Conservation (phyloP, 2,797 vertebrate genomes). For the Babyrousa celebensis region DNA sequence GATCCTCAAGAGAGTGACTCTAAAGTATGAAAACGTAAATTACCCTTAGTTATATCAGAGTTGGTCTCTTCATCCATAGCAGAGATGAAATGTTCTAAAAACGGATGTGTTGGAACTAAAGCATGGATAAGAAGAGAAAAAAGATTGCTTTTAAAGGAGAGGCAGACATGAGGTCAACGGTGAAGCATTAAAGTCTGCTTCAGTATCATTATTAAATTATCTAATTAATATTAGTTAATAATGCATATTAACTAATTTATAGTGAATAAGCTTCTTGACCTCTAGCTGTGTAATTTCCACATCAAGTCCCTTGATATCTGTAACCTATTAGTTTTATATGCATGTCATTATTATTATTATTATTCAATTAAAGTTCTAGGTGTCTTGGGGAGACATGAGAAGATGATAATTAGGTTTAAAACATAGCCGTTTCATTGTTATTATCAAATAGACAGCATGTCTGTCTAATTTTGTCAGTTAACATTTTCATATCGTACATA, state of each 20-base stretch:
- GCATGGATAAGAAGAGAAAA: background rate
- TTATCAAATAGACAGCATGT: conserved; percentile 34
- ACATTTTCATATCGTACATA: conserved; percentile 28
- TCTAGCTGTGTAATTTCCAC: conserved; percentile 74
- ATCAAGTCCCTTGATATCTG: conserved; percentile 75
- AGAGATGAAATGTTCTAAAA: background rate
- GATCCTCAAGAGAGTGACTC: conserved; percentile 61
- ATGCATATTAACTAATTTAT: conserved; percentile 76
- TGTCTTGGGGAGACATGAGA: conserved; percentile 60
- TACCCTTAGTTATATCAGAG: conserved; percentile 38
- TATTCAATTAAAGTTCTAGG: conserved; percentile 77
- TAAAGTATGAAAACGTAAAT: conserved; percentile 57
- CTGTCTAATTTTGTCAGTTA: conserved; percentile 73
- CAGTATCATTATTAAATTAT: conserved; percentile 75
- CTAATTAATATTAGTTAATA: conserved; percentile 81
- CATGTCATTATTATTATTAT: conserved; percentile 79
- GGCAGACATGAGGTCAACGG: background rate
- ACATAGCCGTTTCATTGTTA: conserved; percentile 55
- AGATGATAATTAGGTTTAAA: conserved; percentile 75
- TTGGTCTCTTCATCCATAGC: background rate
- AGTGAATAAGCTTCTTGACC: conserved; percentile 72
- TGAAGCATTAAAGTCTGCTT: conserved; percentile 33
- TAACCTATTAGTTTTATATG: conserved; percentile 80
- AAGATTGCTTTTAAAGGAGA: background rate
- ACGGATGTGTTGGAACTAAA: background rate